A percentile compares a stretch with the other conserved stretches of the same genome.
Evolutionary conservation across 2,113 vertebrate genomes (phyloP).

Genomic region (Percina caprodes): DNA sequence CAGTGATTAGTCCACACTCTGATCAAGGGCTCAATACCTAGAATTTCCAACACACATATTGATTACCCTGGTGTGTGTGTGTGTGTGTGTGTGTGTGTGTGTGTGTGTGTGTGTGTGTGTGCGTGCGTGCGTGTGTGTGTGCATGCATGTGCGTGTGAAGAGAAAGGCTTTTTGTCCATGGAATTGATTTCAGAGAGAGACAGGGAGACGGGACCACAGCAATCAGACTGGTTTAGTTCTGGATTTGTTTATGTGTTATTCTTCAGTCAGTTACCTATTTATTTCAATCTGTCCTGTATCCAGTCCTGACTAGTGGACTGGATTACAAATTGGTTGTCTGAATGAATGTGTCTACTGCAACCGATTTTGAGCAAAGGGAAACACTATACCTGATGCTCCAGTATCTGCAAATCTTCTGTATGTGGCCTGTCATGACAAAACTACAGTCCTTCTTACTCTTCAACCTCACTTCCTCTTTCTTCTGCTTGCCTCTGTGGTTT

Average conservation of each 20-base stretch:
- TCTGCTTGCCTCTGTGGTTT: conserved; percentile 41
- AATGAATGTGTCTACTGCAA: conserved; percentile 6
- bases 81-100: conserved; percentile 27
- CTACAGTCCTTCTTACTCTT: conserved; percentile 18
- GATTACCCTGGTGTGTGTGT: conserved; percentile 45
- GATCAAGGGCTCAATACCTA: conserved; percentile 61
- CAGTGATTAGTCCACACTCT: conserved; percentile 66
- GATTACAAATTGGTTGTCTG: conserved; percentile 21
- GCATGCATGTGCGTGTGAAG: conserved; percentile 6
- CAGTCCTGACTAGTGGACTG: conserved; percentile 6
- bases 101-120: conserved; percentile 24
- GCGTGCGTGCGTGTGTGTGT: conserved; percentile 22
- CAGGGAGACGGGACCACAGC: conserved; percentile 15
- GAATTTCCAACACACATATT: conserved; percentile 52
- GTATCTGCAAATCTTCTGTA: not conserved
- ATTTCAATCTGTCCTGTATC: not conserved
- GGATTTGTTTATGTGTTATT: conserved; percentile 37
- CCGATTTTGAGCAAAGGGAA: conserved; percentile 13
- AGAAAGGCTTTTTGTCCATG: conserved; percentile 41
- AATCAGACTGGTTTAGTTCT: conserved; percentile 18
- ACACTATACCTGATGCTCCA: not conserved
- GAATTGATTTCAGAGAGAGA: conserved; percentile 61
- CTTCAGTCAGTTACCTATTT: not conserved
- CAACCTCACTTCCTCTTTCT: conserved; percentile 39
- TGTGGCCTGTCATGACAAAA: conserved; percentile 38